Percentiles rank a stretch among this genome's conserved stretches.
phyloP scores from a whole-genome alignment of 2,797 vertebrate species.

The Acanthiza pusilla region DNA sequence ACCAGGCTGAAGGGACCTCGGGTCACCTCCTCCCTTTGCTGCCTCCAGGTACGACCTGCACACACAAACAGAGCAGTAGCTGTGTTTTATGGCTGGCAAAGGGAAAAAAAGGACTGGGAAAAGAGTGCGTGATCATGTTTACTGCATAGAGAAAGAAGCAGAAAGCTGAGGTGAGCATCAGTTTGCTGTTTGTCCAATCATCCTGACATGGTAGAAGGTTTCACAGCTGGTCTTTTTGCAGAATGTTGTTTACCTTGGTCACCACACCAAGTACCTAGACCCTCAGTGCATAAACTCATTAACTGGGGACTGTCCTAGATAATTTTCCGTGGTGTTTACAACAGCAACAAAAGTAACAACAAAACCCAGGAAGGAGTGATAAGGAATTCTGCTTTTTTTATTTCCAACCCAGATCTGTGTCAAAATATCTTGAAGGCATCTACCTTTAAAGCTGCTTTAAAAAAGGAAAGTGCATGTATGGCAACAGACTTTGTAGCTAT shows the following conservation, averaged over 20 bases:
- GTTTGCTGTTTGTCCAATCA: neutral
- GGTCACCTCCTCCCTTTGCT: neutral
- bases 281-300: neutral
- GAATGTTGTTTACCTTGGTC: neutral
- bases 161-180: neutral
- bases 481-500: constrained; percentile 25
- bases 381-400: neutral
- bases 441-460: constrained; percentile 43
- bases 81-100: neutral
- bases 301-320: neutral
- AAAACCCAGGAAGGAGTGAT: neutral
- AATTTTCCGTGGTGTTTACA: neutral
- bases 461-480: constrained; percentile 26
- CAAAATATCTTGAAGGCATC: constrained; percentile 25
- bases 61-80: neutral
- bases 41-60: neutral
- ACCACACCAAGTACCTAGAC: neutral
- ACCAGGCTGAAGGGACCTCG: neutral
- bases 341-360: neutral
- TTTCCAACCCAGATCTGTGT: neutral
- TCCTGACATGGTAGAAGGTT: neutral
- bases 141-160: neutral
- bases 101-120: neutral
- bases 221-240: neutral
- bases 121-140: neutral